phyloP scores from a whole-genome alignment of 2,113 vertebrate species.

The Xenopus tropicalis region DNA sequence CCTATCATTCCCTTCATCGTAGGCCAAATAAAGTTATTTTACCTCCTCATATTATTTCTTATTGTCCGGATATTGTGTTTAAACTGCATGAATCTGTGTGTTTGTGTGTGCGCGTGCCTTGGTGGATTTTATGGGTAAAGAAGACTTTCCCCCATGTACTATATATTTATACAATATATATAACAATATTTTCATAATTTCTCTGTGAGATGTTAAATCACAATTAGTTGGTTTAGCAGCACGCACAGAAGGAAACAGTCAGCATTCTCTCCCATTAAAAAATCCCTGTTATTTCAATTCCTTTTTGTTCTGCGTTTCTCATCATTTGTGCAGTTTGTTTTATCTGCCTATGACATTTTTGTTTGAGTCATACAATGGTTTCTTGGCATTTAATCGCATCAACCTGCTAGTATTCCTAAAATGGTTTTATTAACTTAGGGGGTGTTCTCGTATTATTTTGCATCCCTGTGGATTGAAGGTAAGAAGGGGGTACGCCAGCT shows the following conservation, averaged over 20 bases:
- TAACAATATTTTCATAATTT: not conserved
- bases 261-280: not conserved
- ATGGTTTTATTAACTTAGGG: no score
- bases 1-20: constrained; percentile 24
- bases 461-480: no score
- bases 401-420: no score
- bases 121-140: not conserved
- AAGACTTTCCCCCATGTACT: not conserved
- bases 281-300: not conserved
- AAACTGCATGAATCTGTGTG: constrained; percentile 51
- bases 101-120: constrained; percentile 47
- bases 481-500: no score
- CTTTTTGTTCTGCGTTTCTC: no score
- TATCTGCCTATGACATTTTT: no score
- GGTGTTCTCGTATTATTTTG: no score
- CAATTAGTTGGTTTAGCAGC: not conserved
- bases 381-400: no score
- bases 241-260: not conserved
- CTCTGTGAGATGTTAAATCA: not conserved
- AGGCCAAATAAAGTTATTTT: constrained; percentile 73
- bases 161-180: constrained; percentile 6
- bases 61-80: constrained; percentile 55
- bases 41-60: constrained; percentile 51
- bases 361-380: no score
- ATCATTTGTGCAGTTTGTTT: no score